A percentile compares a stretch with the other conserved stretches of the same genome.
phyloP scores from a whole-genome alignment of 2,113 vertebrate species.

The Steatornis caripensis region DNA sequence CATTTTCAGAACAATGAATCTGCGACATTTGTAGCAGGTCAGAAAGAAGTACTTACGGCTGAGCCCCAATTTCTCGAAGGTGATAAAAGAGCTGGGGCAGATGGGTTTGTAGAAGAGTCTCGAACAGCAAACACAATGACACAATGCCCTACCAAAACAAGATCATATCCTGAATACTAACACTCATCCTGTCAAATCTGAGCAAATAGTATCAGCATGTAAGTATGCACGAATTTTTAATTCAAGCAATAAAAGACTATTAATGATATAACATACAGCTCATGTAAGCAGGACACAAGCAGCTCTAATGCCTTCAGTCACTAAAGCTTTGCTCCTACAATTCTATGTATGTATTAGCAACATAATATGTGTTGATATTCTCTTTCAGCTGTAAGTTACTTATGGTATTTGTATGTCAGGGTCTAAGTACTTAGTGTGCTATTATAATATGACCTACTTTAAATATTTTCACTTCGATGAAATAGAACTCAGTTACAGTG shows the following conservation, averaged over 20 bases:
- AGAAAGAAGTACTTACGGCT: conserved; percentile 85
- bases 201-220: background rate
- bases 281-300: background rate
- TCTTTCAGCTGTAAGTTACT: background rate
- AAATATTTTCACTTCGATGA: background rate
- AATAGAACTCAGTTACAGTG: background rate
- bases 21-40: background rate
- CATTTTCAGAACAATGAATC: background rate
- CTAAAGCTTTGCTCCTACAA: background rate
- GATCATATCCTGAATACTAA: background rate
- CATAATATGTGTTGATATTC: background rate
- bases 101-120: conserved; percentile 91
- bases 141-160: conserved; percentile 86
- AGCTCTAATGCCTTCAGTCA: background rate
- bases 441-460: background rate
- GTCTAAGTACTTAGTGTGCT: background rate
- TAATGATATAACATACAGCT: background rate
- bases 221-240: background rate
- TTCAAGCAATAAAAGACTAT: background rate
- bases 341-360: background rate
- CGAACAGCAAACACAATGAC: conserved; percentile 94
- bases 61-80: conserved; percentile 92
- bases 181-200: background rate
- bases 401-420: background rate
- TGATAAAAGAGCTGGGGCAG: conserved; percentile 97